These are phyloP conservation scores for Hetaerina americana DNA, from an alignment of 1,140 invertebrate species.

Conservation along the genomic window DNA sequence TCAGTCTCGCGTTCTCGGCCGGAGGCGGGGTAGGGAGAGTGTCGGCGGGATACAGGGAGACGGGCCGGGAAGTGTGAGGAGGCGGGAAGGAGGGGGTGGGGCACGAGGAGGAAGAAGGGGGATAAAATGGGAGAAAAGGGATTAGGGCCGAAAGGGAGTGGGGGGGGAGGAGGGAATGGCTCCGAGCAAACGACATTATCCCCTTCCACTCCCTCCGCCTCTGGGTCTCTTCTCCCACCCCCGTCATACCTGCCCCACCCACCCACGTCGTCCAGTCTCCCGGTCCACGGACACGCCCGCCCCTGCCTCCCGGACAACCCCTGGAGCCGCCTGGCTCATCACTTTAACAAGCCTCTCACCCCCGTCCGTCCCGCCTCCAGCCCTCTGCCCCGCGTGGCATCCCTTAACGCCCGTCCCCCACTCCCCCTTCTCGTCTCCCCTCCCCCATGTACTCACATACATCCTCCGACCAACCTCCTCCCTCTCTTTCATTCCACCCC, in stretches of 20 bases:
- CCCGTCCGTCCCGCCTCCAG: background rate
- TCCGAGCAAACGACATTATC: background rate
- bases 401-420: too few species aligned
- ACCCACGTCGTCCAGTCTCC: too few species aligned
- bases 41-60: background rate
- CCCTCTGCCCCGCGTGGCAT: too few species aligned
- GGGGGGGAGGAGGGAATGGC: background rate
- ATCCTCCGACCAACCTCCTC: too few species aligned
- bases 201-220: background rate
- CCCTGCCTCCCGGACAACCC: background rate
- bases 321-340: background rate
- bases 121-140: background rate
- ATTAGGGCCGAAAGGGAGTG: background rate
- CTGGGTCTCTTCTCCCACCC: background rate
- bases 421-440: too few species aligned
- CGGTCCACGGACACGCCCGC: too few species aligned
- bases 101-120: background rate
- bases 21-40: background rate
- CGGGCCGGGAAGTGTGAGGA: background rate
- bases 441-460: too few species aligned
- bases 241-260: background rate
- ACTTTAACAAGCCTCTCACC: background rate
- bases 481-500: too few species aligned
- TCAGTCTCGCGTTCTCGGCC: background rate
- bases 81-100: background rate